A percentile compares a stretch with the other conserved stretches of the same genome.
phyloP scores from a whole-genome alignment of 35 echinoderm and acorn worm species.

The Holothuria glaberrima region DNA sequence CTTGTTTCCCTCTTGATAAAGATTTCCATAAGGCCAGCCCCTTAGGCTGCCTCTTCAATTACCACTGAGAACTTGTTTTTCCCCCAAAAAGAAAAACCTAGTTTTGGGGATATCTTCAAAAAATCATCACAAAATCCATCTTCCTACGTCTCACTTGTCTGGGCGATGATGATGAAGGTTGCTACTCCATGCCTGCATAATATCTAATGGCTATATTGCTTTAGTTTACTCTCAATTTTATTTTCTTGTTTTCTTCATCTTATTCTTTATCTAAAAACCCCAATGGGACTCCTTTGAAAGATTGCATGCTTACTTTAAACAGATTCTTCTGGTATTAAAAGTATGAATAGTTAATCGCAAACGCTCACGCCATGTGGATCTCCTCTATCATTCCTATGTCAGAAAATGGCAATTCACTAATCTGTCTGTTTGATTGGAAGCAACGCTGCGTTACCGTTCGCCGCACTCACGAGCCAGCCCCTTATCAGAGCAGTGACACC shows the following conservation, averaged over 20 bases:
- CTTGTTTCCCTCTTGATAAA: no score
- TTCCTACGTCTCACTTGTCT: constrained; percentile 47
- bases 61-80: constrained; percentile 46
- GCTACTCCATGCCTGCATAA: background rate
- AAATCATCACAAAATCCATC: constrained; percentile 38
- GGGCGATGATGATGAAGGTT: constrained; percentile 8
- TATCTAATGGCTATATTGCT: constrained; percentile 55
- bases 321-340: constrained; percentile 57
- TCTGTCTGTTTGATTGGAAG: constrained; percentile 49
- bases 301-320: constrained; percentile 61
- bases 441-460: constrained; percentile 33
- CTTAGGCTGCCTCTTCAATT: constrained; percentile 48
- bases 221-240: constrained; percentile 38
- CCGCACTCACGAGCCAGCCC: constrained; percentile 25
- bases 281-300: constrained; percentile 48
- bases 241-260: constrained; percentile 1
- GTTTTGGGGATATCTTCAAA: constrained; percentile 12
- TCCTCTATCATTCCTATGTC: constrained; percentile 53
- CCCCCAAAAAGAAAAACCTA: constrained; percentile 25
- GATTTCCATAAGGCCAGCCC: no score
- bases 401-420: constrained; percentile 42
- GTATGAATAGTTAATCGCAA: constrained; percentile 59
- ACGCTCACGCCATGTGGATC: constrained; percentile 25
- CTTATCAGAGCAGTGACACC: constrained; percentile 37
- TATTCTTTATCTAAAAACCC: constrained; percentile 37